Evolutionary conservation across 2,888 invertebrate genomes (phyloP).

Genomic region (Platycheirus albimanus): DNA sequence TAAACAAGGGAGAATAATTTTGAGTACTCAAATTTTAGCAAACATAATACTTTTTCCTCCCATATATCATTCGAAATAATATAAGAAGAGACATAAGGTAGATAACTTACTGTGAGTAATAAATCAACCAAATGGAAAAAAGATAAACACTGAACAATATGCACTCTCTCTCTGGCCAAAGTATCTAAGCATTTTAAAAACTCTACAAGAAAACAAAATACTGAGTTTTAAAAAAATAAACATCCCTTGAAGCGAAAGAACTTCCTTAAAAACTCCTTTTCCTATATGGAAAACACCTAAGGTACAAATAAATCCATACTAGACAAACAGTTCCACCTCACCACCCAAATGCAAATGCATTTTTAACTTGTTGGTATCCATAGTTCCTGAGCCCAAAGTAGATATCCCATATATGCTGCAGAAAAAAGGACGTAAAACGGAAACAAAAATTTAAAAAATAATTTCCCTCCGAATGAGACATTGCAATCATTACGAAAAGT

Average conservation of each 20-base stretch:
- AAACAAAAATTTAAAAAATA: slow-evolving; percentile 58
- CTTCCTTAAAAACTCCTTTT: slow-evolving; percentile 16
- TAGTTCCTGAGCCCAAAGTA: slow-evolving; percentile 56
- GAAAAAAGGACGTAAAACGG: slow-evolving; percentile 4
- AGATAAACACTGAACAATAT: slow-evolving; percentile 12
- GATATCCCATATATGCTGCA: slow-evolving; percentile 49
- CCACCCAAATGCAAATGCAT: slow-evolving; percentile 52
- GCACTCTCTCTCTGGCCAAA: too few relatives aligned
- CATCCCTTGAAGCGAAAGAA: slow-evolving; percentile 1
- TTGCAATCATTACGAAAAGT: slow-evolving; percentile 71
- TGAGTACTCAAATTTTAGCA: too few relatives aligned
- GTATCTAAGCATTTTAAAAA: too few relatives aligned
- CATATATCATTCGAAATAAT: too few relatives aligned
- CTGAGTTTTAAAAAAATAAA: slow-evolving; percentile 24
- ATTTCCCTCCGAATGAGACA: slow-evolving; percentile 61
- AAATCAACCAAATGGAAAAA: slow-evolving; percentile 29
- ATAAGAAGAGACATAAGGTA: too few relatives aligned
- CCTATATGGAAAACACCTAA: slow-evolving; percentile 7
- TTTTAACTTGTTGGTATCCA: slow-evolving; percentile 72
- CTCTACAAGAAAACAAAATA: slow-evolving; percentile 21
- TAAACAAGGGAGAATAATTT: too few relatives aligned
- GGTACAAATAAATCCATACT: not conserved
- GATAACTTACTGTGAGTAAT: too few relatives aligned
- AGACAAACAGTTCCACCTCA: not conserved
- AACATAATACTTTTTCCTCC: too few relatives aligned